Evolutionary conservation across 2,797 vertebrate genomes (phyloP).

Genomic region (Gadopsis marmoratus): DNA sequence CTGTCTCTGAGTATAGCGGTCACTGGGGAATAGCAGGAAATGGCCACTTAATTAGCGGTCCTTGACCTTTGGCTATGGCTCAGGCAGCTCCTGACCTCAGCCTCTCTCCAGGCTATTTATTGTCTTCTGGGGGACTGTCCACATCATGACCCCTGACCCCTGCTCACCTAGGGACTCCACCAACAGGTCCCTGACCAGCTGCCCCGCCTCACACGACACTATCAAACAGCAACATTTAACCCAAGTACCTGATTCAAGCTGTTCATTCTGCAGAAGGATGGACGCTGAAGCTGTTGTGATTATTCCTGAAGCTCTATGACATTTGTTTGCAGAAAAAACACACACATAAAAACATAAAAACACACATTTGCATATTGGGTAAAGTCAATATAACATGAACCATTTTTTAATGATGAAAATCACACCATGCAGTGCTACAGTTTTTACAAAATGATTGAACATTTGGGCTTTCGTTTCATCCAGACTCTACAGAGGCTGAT

Average conservation of each 20-base stretch:
- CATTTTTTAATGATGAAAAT: conserved; percentile 59
- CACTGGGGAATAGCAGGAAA: conserved; percentile 83
- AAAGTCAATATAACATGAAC: conserved; percentile 43
- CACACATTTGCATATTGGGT: conserved; percentile 30
- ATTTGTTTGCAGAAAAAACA: conserved; percentile 41
- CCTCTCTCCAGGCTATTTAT: conserved; percentile 76
- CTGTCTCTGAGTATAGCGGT: conserved; percentile 50
- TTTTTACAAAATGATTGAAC: conserved; percentile 60
- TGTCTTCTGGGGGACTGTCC: conserved; percentile 83
- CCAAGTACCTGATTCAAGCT: conserved; percentile 27
- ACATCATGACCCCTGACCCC: conserved; percentile 69
- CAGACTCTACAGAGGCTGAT: conserved; percentile 70
- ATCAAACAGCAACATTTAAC: conserved; percentile 60
- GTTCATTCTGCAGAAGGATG: conserved; percentile 21
- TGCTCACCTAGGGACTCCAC: conserved; percentile 62
- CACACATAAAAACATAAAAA: conserved; percentile 33
- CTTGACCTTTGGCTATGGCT: conserved; percentile 80
- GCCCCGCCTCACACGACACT: conserved; percentile 42
- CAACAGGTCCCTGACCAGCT: conserved; percentile 71
- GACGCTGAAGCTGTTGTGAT: conserved; percentile 11
- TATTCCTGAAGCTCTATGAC: conserved; percentile 15
- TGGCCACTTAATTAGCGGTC: conserved; percentile 82
- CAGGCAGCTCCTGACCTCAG: conserved; percentile 72
- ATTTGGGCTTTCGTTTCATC: conserved; percentile 51
- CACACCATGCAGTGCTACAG: conserved; percentile 50